Percentiles rank a stretch among this genome's conserved stretches.
These are phyloP conservation scores for Balearica regulorum DNA, from an alignment of 2,797 vertebrate species.

Conservation along the genomic window DNA sequence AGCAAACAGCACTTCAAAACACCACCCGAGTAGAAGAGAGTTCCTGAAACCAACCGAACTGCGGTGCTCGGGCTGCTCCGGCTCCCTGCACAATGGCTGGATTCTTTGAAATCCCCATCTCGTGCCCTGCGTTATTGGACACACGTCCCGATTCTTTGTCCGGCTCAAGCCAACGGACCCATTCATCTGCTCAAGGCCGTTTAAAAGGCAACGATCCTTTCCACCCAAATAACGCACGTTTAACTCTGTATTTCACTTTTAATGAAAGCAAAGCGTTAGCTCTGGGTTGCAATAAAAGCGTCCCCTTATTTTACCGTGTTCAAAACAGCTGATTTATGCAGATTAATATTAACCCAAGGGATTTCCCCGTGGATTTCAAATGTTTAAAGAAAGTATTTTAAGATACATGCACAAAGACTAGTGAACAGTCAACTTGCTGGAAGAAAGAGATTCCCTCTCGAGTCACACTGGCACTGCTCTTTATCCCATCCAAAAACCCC, in stretches of 20 bases:
- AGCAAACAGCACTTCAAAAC: slow-evolving; percentile 36
- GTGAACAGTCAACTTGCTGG: not conserved
- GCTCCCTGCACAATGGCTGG: slow-evolving; percentile 6
- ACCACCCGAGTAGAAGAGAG: not conserved
- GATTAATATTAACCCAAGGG: not conserved
- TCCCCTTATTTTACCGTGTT: not conserved
- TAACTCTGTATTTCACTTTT: not conserved
- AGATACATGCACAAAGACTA: not conserved
- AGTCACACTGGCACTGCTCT: not conserved
- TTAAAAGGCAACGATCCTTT: not conserved
- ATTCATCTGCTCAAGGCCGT: not conserved
- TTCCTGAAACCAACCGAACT: not conserved
- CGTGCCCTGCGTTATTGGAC: not conserved
- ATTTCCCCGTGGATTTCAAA: not conserved
- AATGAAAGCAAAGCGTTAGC: not conserved
- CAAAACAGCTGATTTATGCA: not conserved
- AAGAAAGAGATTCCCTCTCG: not conserved
- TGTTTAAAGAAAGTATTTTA: not conserved
- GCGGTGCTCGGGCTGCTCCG: not conserved
- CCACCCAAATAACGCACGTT: not conserved
- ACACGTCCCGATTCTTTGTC: slow-evolving; percentile 21
- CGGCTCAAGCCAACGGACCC: not conserved
- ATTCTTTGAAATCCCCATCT: slow-evolving; percentile 27
- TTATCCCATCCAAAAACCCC: not conserved
- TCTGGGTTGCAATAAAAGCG: not conserved